Evolutionary conservation across 23 tunicate genomes (phyloP).

Genomic region (Ascidia mentula): DNA sequence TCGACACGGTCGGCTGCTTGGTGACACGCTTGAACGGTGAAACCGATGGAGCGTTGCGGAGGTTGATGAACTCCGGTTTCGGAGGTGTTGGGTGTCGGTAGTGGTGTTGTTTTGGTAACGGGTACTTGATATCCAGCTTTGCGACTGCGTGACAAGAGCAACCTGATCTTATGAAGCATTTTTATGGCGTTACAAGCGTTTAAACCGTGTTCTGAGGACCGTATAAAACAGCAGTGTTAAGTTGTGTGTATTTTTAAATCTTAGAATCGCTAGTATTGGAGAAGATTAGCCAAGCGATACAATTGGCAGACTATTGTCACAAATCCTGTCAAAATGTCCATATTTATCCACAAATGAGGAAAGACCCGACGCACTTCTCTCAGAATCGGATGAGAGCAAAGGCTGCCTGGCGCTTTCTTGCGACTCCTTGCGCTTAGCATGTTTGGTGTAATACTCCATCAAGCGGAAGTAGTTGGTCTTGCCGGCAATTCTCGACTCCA

Average conservation of each 20-base stretch:
- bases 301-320: too few species aligned
- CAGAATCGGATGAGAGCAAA: constrained; percentile 47
- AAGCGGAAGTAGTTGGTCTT: constrained; percentile 77
- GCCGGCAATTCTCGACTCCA: constrained; percentile 78
- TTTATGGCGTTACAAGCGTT: too few species aligned
- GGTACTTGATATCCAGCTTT: neutral
- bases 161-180: too few species aligned
- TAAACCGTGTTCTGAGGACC: too few species aligned
- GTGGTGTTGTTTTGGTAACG: constrained; percentile 51
- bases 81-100: constrained; percentile 60
- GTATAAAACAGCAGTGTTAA: too few species aligned
- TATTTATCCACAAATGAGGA: too few species aligned
- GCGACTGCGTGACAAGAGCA: too few species aligned
- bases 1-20: constrained; percentile 41
- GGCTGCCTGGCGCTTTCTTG: constrained; percentile 31
- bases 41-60: constrained; percentile 74
- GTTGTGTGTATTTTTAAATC: too few species aligned
- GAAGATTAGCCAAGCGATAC: too few species aligned
- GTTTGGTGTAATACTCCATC: constrained; percentile 79
- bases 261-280: too few species aligned
- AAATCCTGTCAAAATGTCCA: too few species aligned
- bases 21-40: constrained; percentile 86
- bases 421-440: constrained; percentile 24
- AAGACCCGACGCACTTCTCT: constrained; percentile 24
- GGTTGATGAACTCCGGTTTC: constrained; percentile 57